Base-by-base conservation (phyloP, 2,797 vertebrate genomes). In the Scolopax bukidnonensis region DNA sequence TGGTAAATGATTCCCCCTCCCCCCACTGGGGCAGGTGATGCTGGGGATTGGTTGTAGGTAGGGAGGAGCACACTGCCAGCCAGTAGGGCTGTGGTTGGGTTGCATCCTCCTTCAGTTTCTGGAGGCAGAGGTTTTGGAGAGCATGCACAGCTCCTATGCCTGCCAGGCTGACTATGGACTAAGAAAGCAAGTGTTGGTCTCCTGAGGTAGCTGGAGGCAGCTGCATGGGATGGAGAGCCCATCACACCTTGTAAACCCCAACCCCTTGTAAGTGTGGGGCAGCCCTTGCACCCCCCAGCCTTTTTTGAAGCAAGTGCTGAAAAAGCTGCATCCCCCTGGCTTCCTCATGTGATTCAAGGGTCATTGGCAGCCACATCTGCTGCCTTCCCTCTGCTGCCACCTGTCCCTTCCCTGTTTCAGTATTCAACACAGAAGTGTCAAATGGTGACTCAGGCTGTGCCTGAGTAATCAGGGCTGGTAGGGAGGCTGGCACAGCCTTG, bases 41-140 rank as follows among this genome's bases (percentile, higher is more conserved):
- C 40, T 2, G 2, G 23, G 40, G 25, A 60, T 30, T 12, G 59
- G 30, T 33, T 70, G 28, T 16, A 27, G 40, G n/a, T 45, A 59
- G 30, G 10, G 10, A 51, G 9, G 33, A 59, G 38, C n/a, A 53
- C 0, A 2, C 57, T 70, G 45, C 40, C 30, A 81, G 27, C 25
- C 2, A 0, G 3, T 43, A 32, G 10, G 5, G 4, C 67, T 10
- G 5, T 0, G 4, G 9, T 6, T 61, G 47, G 50, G 19, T 36
- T 51, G 43, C 3, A 0, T 71, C 30, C 10, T 59, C 16, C 30
- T 38, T 48, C 67, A 33, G 67, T 27, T 19, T 54, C 27, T 54
- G 32, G 16, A 67, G 33, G 28, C 45, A 87, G 27, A 77, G 36
- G 16, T 63, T n/a, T 11, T 69, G 24, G 56, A 24, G 13, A 38